A percentile compares a stretch with the other conserved stretches of the same genome.
Conservation (phyloP, 2,888 invertebrate genomes). For the Tupiocoris notatus region DNA sequence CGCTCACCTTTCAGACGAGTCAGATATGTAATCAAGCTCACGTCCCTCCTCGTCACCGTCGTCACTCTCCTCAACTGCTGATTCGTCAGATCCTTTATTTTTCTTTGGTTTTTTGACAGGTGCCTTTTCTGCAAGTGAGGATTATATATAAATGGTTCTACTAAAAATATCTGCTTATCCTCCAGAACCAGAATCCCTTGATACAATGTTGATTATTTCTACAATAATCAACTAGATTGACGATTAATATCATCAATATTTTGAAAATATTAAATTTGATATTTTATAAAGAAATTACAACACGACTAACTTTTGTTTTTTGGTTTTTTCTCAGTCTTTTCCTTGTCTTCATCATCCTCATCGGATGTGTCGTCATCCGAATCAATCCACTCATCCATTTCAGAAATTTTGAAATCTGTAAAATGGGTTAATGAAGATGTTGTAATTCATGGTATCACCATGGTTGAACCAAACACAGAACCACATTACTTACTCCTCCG, state of each 20-base stretch:
- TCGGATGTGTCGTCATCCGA: slow-evolving; percentile 71
- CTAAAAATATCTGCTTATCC: too few relatives aligned
- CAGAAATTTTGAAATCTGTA: background rate
- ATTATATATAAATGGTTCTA: background rate
- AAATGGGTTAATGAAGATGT: too few relatives aligned
- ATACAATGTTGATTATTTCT: too few relatives aligned
- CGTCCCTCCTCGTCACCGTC: slow-evolving; percentile 95
- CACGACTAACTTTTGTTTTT: slow-evolving; percentile 59
- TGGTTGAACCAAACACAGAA: too few relatives aligned
- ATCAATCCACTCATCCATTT: slow-evolving; percentile 89
- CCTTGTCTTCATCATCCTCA: slow-evolving; percentile 68
- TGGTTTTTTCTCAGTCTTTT: slow-evolving; percentile 61
- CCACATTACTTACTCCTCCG: too few relatives aligned
- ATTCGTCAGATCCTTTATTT: slow-evolving; percentile 79
- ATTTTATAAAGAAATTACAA: background rate
- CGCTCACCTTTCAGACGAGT: slow-evolving; percentile 69
- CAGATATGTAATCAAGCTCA: slow-evolving; percentile 92
- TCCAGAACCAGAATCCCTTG: too few relatives aligned
- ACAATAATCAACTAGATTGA: too few relatives aligned
- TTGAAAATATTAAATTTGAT: background rate
- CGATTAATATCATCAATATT: too few relatives aligned
- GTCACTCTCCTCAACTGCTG: slow-evolving; percentile 93
- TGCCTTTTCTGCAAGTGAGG: slow-evolving; percentile 55
- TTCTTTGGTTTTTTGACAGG: slow-evolving; percentile 61
- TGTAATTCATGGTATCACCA: too few relatives aligned